A percentile compares a stretch with the other conserved stretches of the same genome.
phyloP scores from a whole-genome alignment of 1,140 invertebrate species.

The Amyelois transitella region DNA sequence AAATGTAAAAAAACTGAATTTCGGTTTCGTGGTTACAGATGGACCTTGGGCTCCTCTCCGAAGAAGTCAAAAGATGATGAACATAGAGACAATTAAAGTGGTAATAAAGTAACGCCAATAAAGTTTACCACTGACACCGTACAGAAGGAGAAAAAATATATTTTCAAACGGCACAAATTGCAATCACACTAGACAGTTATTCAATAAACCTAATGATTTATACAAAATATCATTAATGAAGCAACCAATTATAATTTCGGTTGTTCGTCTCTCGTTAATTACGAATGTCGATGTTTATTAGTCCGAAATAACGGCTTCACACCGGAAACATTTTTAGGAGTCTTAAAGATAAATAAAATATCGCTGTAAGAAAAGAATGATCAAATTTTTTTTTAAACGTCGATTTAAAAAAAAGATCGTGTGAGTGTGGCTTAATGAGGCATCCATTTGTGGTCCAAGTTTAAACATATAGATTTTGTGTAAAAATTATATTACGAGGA shows the following conservation, averaged over 20 bases:
- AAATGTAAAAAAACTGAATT: too few relatives aligned
- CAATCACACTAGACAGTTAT: not conserved
- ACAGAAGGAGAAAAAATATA: too few relatives aligned
- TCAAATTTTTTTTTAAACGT: constrained; percentile 51
- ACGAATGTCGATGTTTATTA: constrained; percentile 11
- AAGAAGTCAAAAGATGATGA: too few relatives aligned
- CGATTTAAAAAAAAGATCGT: constrained; percentile 34
- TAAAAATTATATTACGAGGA: too few relatives aligned
- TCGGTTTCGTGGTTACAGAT: too few relatives aligned
- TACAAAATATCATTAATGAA: not conserved
- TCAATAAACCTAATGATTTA: not conserved
- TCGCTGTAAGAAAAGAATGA: constrained; percentile 31
- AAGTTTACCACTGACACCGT: too few relatives aligned
- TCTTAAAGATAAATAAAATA: constrained; percentile 21
- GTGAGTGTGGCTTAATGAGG: constrained; percentile 36
- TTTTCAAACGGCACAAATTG: not conserved
- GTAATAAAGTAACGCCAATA: too few relatives aligned
- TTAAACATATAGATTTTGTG: too few relatives aligned
- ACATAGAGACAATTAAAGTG: too few relatives aligned
- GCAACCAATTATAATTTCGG: constrained; percentile 7
- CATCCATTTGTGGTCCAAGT: constrained; percentile 16
- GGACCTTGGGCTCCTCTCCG: too few relatives aligned
- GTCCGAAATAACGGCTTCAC: constrained; percentile 15
- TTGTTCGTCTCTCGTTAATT: not conserved
- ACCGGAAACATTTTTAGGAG: constrained; percentile 39